Percentiles rank a stretch among this genome's conserved stretches.
Conservation (phyloP, 2,113 vertebrate genomes). For the Cottus gobio region DNA sequence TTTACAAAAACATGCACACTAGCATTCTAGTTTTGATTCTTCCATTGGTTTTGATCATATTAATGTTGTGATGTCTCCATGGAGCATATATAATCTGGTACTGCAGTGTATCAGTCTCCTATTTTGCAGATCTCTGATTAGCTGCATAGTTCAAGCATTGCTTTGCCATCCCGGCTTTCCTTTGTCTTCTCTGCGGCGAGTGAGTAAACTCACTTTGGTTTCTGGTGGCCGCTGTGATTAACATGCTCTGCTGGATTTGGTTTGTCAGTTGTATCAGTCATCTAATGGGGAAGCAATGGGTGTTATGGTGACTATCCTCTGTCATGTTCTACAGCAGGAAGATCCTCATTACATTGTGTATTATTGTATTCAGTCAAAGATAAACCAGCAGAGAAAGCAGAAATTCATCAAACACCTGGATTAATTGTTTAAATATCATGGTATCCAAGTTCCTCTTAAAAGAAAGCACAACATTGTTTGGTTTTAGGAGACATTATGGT, state of each 20-base stretch:
- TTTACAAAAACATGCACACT: not conserved
- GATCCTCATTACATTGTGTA: not conserved
- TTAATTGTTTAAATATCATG: not conserved
- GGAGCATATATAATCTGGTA: not conserved
- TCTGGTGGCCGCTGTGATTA: not conserved
- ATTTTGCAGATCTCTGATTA: not conserved
- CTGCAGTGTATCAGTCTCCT: not conserved
- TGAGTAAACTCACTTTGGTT: slow-evolving; percentile 21
- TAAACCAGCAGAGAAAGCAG: not conserved
- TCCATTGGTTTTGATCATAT: not conserved
- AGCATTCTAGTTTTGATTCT: not conserved
- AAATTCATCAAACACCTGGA: not conserved
- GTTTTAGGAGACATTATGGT: not conserved
- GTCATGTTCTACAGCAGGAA: not conserved
- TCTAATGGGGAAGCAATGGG: not conserved
- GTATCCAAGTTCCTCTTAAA: not conserved
- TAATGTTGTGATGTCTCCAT: not conserved
- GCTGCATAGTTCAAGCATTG: not conserved
- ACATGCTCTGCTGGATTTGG: slow-evolving; percentile 1
- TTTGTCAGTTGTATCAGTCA: slow-evolving; percentile 4
- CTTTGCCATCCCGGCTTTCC: slow-evolving; percentile 1
- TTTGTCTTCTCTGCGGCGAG: slow-evolving; percentile 4
- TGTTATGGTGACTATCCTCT: not conserved
- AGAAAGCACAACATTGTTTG: not conserved
- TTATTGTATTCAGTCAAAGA: not conserved